These are phyloP conservation scores for Hyles lineata DNA, from an alignment of 2,888 invertebrate genomes.

Conservation along the genomic window DNA sequence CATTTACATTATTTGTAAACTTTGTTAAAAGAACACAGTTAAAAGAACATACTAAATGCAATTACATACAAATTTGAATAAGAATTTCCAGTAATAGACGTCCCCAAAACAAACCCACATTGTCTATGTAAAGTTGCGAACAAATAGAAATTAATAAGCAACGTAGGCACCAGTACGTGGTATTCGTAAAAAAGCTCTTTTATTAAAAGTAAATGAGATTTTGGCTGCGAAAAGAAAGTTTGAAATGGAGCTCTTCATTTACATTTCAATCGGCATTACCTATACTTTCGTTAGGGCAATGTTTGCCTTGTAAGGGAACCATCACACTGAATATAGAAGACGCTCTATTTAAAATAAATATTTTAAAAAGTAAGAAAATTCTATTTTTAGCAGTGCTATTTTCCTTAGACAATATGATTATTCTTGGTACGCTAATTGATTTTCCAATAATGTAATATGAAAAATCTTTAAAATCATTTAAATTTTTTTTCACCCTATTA, in stretches of 20 bases:
- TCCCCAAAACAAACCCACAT: too few species aligned
- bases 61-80: too few species aligned
- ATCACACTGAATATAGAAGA: conserved; percentile 2
- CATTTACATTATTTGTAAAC: too few species aligned
- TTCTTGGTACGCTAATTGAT: too few species aligned
- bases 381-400: too few species aligned
- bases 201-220: conserved; percentile 64
- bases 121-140: not conserved
- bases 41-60: too few species aligned
- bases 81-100: too few species aligned
- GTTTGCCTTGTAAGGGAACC: conserved; percentile 33
- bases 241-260: conserved; percentile 74
- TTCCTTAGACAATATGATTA: too few species aligned
- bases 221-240: conserved; percentile 57
- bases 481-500: too few species aligned
- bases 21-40: too few species aligned
- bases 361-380: not conserved
- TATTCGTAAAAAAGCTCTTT: conserved; percentile 53
- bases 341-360: not conserved
- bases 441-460: too few species aligned
- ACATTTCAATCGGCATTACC: conserved; percentile 79
- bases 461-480: too few species aligned
- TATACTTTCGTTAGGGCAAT: conserved; percentile 59
- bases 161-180: conserved; percentile 39
- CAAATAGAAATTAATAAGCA: conserved; percentile 45